These are phyloP conservation scores for Homalodisca vitripennis DNA, from an alignment of 1,140 invertebrate genomes.

Conservation along the genomic window DNA sequence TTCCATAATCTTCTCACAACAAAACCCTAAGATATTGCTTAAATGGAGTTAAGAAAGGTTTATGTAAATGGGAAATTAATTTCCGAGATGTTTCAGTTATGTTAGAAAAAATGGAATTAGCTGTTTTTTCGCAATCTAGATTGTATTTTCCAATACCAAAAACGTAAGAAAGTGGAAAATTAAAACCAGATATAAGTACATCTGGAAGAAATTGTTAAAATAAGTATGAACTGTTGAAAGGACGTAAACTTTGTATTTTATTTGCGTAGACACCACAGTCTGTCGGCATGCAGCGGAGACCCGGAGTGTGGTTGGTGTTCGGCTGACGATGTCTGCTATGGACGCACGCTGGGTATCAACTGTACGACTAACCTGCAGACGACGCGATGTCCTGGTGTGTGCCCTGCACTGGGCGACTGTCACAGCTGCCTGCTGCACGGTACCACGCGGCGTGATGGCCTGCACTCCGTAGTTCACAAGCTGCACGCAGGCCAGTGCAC, in stretches of 20 bases:
- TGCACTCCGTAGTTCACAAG: slow-evolving; percentile 68
- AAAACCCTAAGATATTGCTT: too few relatives aligned
- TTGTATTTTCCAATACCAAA: too few relatives aligned
- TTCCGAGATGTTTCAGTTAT: too few relatives aligned
- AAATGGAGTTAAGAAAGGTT: too few relatives aligned
- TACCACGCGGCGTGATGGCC: slow-evolving; percentile 51
- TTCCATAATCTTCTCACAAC: too few relatives aligned
- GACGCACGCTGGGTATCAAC: slow-evolving; percentile 74
- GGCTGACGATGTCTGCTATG: slow-evolving; percentile 78
- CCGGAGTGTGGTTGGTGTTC: slow-evolving; percentile 94
- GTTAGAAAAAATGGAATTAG: too few relatives aligned
- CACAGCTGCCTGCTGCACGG: slow-evolving; percentile 83
- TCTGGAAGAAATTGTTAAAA: too few relatives aligned
- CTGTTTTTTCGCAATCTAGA: too few relatives aligned
- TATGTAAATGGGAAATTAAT: too few relatives aligned
- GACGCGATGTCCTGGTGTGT: slow-evolving; percentile 77
- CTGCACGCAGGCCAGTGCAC: slow-evolving; percentile 74
- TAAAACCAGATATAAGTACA: too few relatives aligned
- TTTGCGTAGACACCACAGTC: slow-evolving; percentile 60
- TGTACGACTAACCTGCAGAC: slow-evolving; percentile 88
- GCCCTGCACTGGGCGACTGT: slow-evolving; percentile 82
- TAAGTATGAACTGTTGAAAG: too few relatives aligned
- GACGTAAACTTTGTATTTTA: slow-evolving; percentile 23
- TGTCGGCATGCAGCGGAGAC: slow-evolving; percentile 80
- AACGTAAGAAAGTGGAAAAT: too few relatives aligned